Evolutionary conservation across 2,797 vertebrate genomes (phyloP), one percentile per base, ranked within the genome.

Genomic region (Enteromius fasciolatus): DNA sequence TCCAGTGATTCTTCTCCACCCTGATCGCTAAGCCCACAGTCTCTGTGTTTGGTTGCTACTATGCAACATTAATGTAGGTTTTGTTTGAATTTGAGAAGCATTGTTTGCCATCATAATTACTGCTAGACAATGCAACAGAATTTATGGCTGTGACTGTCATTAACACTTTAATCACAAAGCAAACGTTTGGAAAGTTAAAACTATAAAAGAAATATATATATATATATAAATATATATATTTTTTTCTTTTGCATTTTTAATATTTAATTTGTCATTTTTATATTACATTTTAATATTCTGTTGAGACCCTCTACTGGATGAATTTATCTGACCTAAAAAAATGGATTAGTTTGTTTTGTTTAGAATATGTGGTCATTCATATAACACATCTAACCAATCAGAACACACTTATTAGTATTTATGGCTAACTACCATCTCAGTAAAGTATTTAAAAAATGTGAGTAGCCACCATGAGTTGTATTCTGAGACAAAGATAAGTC

Each of bases 51-150:
- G 39, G 20, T 64, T 17, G n/a, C 25, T 66, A 46, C 75, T 64
- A 33, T 66, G 76, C 44, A 64, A 64, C 41, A 78, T 78, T 66
- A 66, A 78, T 66, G 69, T 75, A 20, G 54, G 61, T n/a, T 77
- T 64, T 78, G 76, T 78, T 66, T 48, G 44, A 9, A 41, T 64
- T 78, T 44, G 20, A 44, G 39, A 15, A 18, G 75, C 6, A 66
- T 31, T 48, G 25, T 78, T 66, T 50, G 25, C 41, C 57, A 2
- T 15, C 72, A 20, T 44, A 28, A 31, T 48, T 50, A 63, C 6
- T 11, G 23, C 17, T 41, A 23, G 7, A 57, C 12, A 57, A 54
- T 36, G 14, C 11, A 23, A 23, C 20, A 28, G 9, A 15, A 44
- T 44, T 44, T 44, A 0, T 76, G 17, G 39, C 36, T 20, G 74